Percentiles rank a stretch among this genome's conserved stretches.
These are phyloP conservation scores for Sialia sialis DNA, from an alignment of 2,113 vertebrate genomes.

Conservation along the genomic window DNA sequence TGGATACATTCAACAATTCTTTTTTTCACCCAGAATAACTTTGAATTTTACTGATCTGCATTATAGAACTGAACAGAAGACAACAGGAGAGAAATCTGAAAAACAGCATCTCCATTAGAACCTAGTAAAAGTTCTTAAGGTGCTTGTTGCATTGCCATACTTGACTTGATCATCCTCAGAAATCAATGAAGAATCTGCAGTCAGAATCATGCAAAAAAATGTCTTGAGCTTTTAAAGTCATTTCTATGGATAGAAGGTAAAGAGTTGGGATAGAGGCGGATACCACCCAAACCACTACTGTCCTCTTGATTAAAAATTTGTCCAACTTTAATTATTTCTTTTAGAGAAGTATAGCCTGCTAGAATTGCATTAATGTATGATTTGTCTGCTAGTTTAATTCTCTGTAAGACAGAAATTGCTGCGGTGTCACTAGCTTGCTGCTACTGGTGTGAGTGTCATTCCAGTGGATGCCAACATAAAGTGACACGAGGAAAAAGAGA, in stretches of 20 bases:
- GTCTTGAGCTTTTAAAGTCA: background rate
- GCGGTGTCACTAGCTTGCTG: background rate
- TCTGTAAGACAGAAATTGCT: background rate
- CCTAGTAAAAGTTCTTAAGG: conserved; percentile 22
- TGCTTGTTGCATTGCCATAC: background rate
- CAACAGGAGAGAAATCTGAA: conserved; percentile 3
- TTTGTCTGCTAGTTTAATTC: background rate
- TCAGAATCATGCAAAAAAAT: background rate
- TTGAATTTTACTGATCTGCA: conserved; percentile 7
- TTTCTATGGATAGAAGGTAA: background rate
- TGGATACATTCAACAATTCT: conserved; percentile 13
- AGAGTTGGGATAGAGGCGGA: fast-evolving
- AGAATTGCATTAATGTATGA: background rate
- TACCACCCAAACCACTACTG: background rate
- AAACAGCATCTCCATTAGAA: conserved; percentile 14
- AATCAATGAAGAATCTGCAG: background rate
- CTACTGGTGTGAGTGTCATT: background rate
- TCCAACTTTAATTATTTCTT: background rate
- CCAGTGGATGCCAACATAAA: background rate
- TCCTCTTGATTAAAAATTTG: background rate
- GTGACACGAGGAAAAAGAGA: conserved; percentile 16
- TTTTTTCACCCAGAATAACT: background rate
- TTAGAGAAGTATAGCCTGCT: background rate
- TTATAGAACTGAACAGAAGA: conserved; percentile 18
- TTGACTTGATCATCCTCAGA: background rate